phyloP scores from a whole-genome alignment of 2,888 invertebrate genomes.

The Pocota personata region DNA sequence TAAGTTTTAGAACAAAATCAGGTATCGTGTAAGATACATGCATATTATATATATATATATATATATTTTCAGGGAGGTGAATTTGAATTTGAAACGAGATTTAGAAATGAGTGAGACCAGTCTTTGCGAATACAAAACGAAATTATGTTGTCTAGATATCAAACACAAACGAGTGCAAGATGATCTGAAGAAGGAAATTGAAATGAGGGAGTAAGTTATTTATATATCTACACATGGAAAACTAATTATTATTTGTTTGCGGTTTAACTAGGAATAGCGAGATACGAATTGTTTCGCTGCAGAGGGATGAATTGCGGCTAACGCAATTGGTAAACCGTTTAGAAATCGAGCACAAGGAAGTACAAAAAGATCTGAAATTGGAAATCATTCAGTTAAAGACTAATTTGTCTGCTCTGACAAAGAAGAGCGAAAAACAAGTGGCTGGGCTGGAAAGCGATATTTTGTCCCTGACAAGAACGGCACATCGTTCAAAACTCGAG shows the following conservation, averaged over 20 bases:
- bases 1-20: not conserved
- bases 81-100: not conserved
- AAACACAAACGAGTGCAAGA: not conserved
- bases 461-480: no score
- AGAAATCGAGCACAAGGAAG: not conserved
- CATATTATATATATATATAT: no score
- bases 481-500: no score
- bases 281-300: not conserved
- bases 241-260: not conserved
- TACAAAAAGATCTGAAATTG: not conserved
- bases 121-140: not conserved
- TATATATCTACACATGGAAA: not conserved
- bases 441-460: no score
- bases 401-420: no score
- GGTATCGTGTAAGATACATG: not conserved
- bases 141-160: not conserved
- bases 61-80: not conserved
- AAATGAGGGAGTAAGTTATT: not conserved
- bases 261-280: not conserved
- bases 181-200: not conserved
- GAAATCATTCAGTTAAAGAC: no score
- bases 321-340: not conserved
- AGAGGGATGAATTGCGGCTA: not conserved
- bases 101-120: not conserved
- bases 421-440: not conserved